A percentile compares a stretch with the other conserved stretches of the same genome.
Conservation (phyloP, 2,888 invertebrate species). For the Pseudanteris insignis region DNA sequence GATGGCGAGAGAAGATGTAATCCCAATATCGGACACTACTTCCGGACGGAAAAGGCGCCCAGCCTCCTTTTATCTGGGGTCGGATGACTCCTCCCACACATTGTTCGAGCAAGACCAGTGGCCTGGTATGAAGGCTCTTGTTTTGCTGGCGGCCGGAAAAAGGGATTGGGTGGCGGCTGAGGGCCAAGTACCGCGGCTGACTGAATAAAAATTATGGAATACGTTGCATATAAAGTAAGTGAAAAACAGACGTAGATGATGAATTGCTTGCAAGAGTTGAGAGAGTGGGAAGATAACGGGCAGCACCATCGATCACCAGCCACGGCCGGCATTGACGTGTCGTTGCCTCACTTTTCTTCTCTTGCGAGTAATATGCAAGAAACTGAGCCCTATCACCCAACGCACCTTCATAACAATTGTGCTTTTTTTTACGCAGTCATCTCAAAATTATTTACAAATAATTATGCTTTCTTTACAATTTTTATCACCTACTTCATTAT, state of each 20-base stretch:
- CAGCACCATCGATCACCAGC: conserved; percentile 64
- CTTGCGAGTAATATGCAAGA: conserved; percentile 13
- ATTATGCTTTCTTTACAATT: background rate
- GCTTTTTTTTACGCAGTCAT: background rate
- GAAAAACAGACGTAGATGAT: conserved; percentile 67
- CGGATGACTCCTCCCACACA: conserved; percentile 21
- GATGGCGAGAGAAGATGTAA: conserved; percentile 53
- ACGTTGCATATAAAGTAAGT: conserved; percentile 67
- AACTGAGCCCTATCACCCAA: too few species aligned
- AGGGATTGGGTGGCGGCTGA: conserved; percentile 31
- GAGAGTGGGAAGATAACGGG: conserved; percentile 64
- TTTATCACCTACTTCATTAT: background rate
- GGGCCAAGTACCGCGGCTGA: conserved; percentile 52
- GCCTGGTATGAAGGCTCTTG: conserved; percentile 37
- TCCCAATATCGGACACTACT: conserved; percentile 48
- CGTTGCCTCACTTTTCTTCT: conserved; percentile 40
- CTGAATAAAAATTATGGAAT: conserved; percentile 67
- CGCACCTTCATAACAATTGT: background rate
- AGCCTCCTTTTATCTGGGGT: conserved; percentile 19
- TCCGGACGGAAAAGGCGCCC: conserved; percentile 43
- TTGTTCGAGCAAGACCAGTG: conserved; percentile 21
- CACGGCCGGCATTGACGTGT: conserved; percentile 62
- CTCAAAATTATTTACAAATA: background rate
- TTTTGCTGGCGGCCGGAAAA: conserved; percentile 31
- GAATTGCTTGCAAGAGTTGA: conserved; percentile 61